Evolutionary conservation across 2,888 invertebrate species (phyloP).

Genomic region (Bombylius discolor): DNA sequence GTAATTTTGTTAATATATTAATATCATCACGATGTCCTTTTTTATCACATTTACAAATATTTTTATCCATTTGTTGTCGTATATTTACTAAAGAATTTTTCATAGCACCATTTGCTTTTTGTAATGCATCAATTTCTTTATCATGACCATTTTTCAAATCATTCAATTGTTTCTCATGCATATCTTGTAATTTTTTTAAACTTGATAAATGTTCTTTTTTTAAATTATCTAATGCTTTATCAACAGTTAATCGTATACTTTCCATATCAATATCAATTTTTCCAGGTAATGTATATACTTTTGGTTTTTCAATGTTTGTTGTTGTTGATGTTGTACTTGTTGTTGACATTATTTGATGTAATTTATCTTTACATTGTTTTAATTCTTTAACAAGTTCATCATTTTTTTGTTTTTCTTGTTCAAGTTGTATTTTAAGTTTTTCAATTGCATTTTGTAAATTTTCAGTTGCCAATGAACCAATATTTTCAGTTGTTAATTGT

Average conservation of each 20-base stretch:
- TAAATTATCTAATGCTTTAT: neutral
- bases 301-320: neutral
- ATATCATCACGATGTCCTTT: neutral
- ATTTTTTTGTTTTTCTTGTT: constrained; percentile 3
- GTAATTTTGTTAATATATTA: constrained; percentile 18
- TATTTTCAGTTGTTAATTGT: neutral
- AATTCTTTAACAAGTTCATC: constrained; percentile 5
- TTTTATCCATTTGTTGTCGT: constrained; percentile 12
- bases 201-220: constrained; percentile 3
- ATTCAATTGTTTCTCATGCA: constrained; percentile 8
- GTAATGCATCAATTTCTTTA: constrained; percentile 8
- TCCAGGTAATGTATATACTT: too few relatives aligned
- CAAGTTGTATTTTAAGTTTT: constrained; percentile 6
- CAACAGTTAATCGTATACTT: neutral
- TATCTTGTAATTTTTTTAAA: constrained; percentile 9
- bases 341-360: neutral
- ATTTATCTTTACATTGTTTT: neutral
- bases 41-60: constrained; percentile 20
- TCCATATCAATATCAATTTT: neutral
- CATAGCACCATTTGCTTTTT: constrained; percentile 8
- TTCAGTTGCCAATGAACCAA: neutral
- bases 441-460: neutral
- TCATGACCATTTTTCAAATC: constrained; percentile 10
- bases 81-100: constrained; percentile 10
- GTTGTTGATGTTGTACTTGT: neutral